Evolutionary conservation across 2,113 vertebrate genomes (phyloP).

Genomic region (Boulengeromyrus knoepffleri): DNA sequence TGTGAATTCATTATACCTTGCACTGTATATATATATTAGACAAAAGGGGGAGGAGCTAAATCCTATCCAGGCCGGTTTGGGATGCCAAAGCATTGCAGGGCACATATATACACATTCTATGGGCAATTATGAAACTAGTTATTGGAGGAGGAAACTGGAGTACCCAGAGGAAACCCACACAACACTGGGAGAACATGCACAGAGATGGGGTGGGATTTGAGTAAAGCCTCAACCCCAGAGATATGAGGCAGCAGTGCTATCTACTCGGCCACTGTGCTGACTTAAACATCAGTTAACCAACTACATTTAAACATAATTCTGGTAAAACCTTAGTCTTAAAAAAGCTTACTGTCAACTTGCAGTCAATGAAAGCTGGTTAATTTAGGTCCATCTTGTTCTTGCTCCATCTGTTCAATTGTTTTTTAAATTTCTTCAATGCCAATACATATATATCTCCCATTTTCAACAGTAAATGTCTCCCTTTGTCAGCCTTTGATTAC

Average conservation of each 20-base stretch:
- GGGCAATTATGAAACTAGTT: not conserved
- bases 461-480: not conserved
- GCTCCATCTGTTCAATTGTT: not conserved
- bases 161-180: not conserved
- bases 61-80: not conserved
- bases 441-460: not conserved
- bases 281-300: not conserved
- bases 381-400: not conserved
- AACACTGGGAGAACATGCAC: not conserved
- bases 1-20: not conserved
- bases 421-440: not conserved
- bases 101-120: not conserved
- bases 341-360: not conserved
- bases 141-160: not conserved
- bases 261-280: not conserved
- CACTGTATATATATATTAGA: not conserved
- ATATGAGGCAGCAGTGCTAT: not conserved
- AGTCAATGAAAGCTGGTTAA: not conserved
- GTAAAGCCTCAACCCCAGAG: not conserved
- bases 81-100: not conserved
- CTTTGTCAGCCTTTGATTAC: not conserved
- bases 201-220: not conserved
- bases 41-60: not conserved
- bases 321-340: not conserved
- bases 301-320: not conserved